Percentiles rank a stretch among this genome's conserved stretches.
Evolutionary conservation across 2,797 vertebrate species (phyloP).

Genomic region (Girardinus metallicus): DNA sequence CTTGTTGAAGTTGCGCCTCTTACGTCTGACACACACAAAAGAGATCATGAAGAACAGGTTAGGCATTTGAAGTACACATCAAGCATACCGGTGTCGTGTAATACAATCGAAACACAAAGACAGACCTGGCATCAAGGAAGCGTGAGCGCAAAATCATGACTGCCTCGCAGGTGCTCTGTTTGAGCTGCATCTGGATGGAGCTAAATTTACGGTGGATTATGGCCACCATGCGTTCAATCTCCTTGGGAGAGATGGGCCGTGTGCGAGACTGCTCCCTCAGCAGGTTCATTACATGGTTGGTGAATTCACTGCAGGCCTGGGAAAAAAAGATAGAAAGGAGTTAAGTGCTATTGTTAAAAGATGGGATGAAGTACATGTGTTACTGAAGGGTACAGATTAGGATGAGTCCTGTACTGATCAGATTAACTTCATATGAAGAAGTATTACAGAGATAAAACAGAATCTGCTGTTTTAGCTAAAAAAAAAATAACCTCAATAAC

Average conservation of each 20-base stretch:
- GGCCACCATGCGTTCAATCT: slow-evolving; percentile 95
- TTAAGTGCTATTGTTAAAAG: slow-evolving; percentile 39
- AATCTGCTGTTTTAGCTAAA: neutral
- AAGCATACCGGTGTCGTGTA: neutral
- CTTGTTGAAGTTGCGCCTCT: slow-evolving; percentile 99
- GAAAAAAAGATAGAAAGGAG: slow-evolving; percentile 22
- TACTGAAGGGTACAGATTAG: slow-evolving; percentile 19
- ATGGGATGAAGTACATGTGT: slow-evolving; percentile 15
- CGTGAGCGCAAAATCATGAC: slow-evolving; percentile 94
- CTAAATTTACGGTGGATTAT: slow-evolving; percentile 97
- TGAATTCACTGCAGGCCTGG: slow-evolving; percentile 94
- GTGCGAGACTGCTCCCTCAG: slow-evolving; percentile 94
- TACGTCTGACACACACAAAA: slow-evolving; percentile 83
- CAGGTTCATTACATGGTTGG: slow-evolving; percentile 95
- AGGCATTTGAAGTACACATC: slow-evolving; percentile 12
- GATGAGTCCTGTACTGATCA: neutral
- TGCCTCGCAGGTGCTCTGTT: slow-evolving; percentile 94
- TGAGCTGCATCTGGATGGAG: slow-evolving; percentile 95
- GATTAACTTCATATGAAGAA: neutral
- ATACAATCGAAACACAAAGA: slow-evolving; percentile 44
- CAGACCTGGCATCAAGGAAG: slow-evolving; percentile 92
- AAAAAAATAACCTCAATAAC: neutral
- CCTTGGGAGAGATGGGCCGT: slow-evolving; percentile 90
- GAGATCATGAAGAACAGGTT: slow-evolving; percentile 28
- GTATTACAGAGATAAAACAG: neutral